Conservation (phyloP, 2,113 vertebrate species). For the Hoplias malabaricus region DNA sequence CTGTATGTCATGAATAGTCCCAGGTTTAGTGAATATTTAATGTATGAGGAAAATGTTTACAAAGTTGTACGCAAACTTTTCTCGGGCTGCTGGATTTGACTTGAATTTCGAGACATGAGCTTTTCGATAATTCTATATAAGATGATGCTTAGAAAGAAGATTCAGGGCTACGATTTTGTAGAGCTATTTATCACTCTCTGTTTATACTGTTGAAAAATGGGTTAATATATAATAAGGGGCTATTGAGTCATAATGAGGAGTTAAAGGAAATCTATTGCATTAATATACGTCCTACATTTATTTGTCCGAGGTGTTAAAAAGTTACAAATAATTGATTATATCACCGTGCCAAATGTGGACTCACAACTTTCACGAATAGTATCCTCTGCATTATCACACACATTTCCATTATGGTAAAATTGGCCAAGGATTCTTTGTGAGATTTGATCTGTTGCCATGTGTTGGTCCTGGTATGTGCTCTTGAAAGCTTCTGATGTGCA, state of each 20-base stretch:
- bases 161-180: background rate
- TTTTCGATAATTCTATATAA: background rate
- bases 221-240: constrained; percentile 5
- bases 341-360: constrained; percentile 28
- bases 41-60: constrained; percentile 13
- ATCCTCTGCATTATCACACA: background rate
- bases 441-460: background rate
- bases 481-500: background rate
- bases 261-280: background rate
- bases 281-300: background rate
- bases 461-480: background rate
- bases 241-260: background rate
- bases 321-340: constrained; percentile 6
- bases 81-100: background rate
- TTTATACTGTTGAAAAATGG: constrained; percentile 14
- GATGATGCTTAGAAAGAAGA: background rate
- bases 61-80: background rate
- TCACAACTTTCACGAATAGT: background rate
- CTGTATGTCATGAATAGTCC: background rate
- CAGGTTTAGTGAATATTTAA: background rate
- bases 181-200: background rate
- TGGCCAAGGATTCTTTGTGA: constrained; percentile 16
- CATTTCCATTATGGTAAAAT: constrained; percentile 12
- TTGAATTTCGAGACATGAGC: constrained; percentile 1
- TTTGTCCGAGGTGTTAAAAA: background rate